Base-by-base conservation (phyloP, 2,797 vertebrate species). In the Ataeniobius toweri region DNA sequence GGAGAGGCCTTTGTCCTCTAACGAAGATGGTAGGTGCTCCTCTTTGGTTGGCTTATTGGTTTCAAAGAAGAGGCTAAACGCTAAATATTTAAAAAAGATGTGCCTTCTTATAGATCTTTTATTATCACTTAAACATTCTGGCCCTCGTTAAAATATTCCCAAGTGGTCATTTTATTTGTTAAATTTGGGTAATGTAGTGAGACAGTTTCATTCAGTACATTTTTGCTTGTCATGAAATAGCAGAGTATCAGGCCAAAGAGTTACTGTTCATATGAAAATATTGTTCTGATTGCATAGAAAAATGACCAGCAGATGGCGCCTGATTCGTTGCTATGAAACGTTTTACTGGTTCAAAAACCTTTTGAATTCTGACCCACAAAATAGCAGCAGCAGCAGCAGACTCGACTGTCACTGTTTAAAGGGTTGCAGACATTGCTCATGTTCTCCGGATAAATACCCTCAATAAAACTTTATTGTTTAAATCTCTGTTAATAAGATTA, bases 1-100 rank as follows among this genome's bases (percentile, higher is more conserved):
- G 58, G 94, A 95, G 7, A 74, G 92, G 16, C 88, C 90, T 0
- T 70, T 92, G 71, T 94, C 94, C n/a, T 92, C 92, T 51, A 94
- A 94, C 61, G 95, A 96, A 80, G 96, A 96, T 0, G 96, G 96
- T 96, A 80, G 92, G 93, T 85, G 22, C 28, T 44, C 55, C 26
- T 5, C 46, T 65, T 22, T 18, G 44, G 24, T 48, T n/a, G 39
- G 20, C 65, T 44, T 68, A 44, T 6, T 44, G 39, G 18, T 39
- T 65, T 9, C 31, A 22, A 44, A 41, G 24, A 69, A 46, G 2
- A 46, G 24, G 24, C 41, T 1, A 46, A 56, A 41, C 3, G 10
- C 36, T 41, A 13, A 24, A 24, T 61, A 31, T 67, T 65, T 65
- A 22, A 22, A 65, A 24, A 67, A 13, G 9, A 24, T 14, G 31